A percentile compares a stretch with the other conserved stretches of the same genome.
phyloP scores from a whole-genome alignment of 2,888 invertebrate genomes.

The Spisula subtruncata region DNA sequence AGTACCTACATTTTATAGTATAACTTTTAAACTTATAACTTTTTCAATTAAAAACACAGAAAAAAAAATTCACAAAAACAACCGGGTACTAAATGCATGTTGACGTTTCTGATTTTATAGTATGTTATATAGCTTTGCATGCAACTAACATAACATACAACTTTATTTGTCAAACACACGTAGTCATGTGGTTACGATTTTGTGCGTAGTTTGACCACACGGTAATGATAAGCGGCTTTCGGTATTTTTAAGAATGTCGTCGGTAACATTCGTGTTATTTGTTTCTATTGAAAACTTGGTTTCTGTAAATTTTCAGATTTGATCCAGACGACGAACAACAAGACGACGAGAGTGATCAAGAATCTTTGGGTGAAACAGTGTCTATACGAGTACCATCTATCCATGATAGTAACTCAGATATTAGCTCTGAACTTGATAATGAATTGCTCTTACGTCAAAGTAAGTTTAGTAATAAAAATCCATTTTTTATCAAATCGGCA shows the following conservation, averaged over 20 bases:
- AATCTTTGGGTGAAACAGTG: slow-evolving; percentile 32
- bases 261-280: too few relatives aligned
- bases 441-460: slow-evolving; percentile 55
- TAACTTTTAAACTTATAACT: too few relatives aligned
- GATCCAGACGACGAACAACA: slow-evolving; percentile 19
- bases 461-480: too few relatives aligned
- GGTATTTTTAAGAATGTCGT: too few relatives aligned
- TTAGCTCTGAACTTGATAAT: slow-evolving; percentile 62
- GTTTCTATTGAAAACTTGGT: neutral
- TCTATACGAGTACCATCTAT: slow-evolving; percentile 50
- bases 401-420: slow-evolving; percentile 56
- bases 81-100: too few relatives aligned
- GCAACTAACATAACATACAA: too few relatives aligned
- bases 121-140: neutral
- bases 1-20: too few relatives aligned
- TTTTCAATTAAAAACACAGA: too few relatives aligned
- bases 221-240: neutral
- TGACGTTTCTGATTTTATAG: neutral
- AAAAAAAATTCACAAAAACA: too few relatives aligned
- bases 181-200: too few relatives aligned
- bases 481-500: too few relatives aligned
- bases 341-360: slow-evolving; percentile 28
- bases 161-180: too few relatives aligned
- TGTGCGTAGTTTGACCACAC: neutral
- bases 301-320: slow-evolving; percentile 4